Percentiles rank a stretch among this genome's conserved stretches.
Conservation (phyloP, 2,888 invertebrate species). For the Pheosia gnoma region DNA sequence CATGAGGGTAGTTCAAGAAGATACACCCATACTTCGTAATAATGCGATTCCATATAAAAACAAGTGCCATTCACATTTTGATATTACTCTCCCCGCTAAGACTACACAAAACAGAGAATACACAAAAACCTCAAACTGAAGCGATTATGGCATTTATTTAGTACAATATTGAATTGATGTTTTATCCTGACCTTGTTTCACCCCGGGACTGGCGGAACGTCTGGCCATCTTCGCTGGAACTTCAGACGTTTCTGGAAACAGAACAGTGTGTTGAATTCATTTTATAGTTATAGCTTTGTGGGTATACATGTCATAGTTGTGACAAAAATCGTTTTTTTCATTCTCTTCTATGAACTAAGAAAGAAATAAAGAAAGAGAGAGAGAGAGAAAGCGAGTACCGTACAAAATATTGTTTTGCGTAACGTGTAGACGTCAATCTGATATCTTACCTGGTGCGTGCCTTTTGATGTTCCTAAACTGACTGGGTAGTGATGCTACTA, state of each 20-base stretch:
- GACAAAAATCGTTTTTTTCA: too few relatives aligned
- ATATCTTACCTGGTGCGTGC: constrained; percentile 61
- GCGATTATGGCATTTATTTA: background rate
- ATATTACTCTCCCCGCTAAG: background rate
- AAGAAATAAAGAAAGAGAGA: too few relatives aligned
- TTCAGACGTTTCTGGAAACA: constrained; percentile 54
- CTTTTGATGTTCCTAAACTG: constrained; percentile 56
- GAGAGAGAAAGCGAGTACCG: too few relatives aligned
- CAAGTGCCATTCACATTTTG: too few relatives aligned
- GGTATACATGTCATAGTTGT: too few relatives aligned
- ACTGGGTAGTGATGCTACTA: constrained; percentile 56
- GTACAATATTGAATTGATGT: background rate
- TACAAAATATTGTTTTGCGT: too few relatives aligned
- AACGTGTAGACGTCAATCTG: background rate
- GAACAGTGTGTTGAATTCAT: constrained; percentile 19
- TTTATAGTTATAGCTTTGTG: background rate
- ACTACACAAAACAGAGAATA: background rate
- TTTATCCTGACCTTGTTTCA: constrained; percentile 33
- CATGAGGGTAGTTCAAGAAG: too few relatives aligned
- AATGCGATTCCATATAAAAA: too few relatives aligned
- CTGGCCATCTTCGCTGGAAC: constrained; percentile 49
- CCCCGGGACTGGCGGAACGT: constrained; percentile 23
- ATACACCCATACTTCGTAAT: too few relatives aligned
- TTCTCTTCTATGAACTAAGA: too few relatives aligned
- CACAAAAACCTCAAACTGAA: background rate